Base-by-base conservation (phyloP, 1,140 invertebrate species). In the Drosophila triauraria region DNA sequence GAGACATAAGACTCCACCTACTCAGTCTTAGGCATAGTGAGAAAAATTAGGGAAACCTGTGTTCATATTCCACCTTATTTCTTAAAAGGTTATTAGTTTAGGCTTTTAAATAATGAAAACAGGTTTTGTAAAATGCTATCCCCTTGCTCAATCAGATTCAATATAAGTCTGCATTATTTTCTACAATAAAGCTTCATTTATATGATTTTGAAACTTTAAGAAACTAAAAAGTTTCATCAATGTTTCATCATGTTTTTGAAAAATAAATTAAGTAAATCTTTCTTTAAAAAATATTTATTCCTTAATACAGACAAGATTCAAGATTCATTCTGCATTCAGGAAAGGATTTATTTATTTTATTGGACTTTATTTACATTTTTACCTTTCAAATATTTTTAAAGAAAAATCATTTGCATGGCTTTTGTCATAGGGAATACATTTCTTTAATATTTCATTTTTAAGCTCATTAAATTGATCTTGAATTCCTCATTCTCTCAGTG, bases 1-100 rank as follows among this genome's bases (percentile, higher is more conserved):
- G 72, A 78, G 64, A 88, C 77, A 82, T 78, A 84, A 68, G 80
- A 53, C 47, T 48, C 44, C 50, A 30, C 62, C 59, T 51, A 63
- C 65, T 51, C 53, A 9, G 46, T 17, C 38, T 23, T 5, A 20
- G 32, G 13, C 35, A 6, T 5, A 40, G 20, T 40, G 13, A 56
- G 53, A 40, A 10, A 56, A 56, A 40, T 54, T 10, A 9, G 8
- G 32, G 32, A 40, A 5, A 1, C 0, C 3, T 25, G 6, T 30
- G 1, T 7, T 30, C 0, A 30, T 30, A 40, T 23, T 32, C 32
- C 9, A 2, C 3, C n/a, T n/a, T 12, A 51, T n/a, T 15, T 23
- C 9, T 2, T 7, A 38, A 38, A 15, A n/a, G 40, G 15, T 42
- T 7, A 12, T 35, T 2, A 6, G 3, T 2, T 17, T 3, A 17